phyloP scores from a whole-genome alignment of 2,113 vertebrate species.

The Muscicapa adusta region DNA sequence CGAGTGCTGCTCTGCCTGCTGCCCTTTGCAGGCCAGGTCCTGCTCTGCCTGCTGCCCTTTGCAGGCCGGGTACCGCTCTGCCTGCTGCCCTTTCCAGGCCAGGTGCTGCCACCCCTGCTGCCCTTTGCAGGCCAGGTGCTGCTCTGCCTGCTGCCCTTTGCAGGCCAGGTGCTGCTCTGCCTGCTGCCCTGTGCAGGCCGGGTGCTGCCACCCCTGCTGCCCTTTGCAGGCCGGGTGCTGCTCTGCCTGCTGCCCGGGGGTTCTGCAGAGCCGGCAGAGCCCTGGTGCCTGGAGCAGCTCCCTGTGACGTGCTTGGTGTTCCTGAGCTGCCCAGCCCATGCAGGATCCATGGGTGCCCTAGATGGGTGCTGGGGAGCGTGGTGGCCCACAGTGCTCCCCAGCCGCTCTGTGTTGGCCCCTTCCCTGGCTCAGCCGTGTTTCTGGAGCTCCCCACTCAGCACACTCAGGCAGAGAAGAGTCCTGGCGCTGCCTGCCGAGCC shows the following conservation, averaged over 20 bases:
- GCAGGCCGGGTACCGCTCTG: accelerated
- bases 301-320: accelerated
- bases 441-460: accelerated
- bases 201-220: background rate
- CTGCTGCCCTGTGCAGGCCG: accelerated
- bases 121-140: accelerated
- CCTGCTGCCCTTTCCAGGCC: background rate
- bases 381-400: accelerated
- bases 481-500: accelerated
- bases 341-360: accelerated
- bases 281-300: accelerated
- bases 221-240: accelerated
- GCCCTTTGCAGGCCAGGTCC: accelerated
- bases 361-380: accelerated
- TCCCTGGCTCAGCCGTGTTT: background rate
- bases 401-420: accelerated
- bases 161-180: accelerated
- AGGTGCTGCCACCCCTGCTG: background rate
- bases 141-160: background rate
- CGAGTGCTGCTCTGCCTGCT: accelerated
- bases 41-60: background rate
- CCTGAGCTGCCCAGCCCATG: accelerated
- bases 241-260: background rate
- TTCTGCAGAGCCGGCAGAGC: accelerated
- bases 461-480: background rate